A percentile compares a stretch with the other conserved stretches of the same genome.
Evolutionary conservation across 2,113 vertebrate genomes (phyloP).

Genomic region (Cavia porcellus): DNA sequence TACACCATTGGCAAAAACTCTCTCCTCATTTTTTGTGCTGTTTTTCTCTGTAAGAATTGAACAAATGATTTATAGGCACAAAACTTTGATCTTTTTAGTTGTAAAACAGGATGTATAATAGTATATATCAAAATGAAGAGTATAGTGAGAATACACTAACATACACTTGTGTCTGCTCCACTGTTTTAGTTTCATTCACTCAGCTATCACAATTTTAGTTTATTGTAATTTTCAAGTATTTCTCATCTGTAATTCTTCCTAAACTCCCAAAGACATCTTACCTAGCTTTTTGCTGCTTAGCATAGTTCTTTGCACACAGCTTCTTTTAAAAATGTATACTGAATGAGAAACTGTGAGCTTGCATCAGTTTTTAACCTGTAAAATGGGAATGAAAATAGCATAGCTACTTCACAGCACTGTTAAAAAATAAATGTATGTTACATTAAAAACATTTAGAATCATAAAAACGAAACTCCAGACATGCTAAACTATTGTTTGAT

Average conservation of each 20-base stretch:
- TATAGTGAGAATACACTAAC: background rate
- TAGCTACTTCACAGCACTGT: background rate
- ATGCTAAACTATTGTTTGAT: background rate
- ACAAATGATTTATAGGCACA: background rate
- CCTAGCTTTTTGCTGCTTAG: background rate
- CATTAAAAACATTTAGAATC: background rate
- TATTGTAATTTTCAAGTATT: background rate
- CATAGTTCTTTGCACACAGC: background rate
- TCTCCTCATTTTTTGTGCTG: background rate
- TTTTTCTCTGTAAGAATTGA: background rate
- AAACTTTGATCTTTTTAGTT: background rate
- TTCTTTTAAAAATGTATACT: background rate
- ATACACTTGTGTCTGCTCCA: background rate
- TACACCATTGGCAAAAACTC: background rate
- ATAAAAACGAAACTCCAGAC: background rate
- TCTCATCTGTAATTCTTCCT: background rate
- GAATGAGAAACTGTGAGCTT: background rate
- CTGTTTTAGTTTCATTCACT: background rate
- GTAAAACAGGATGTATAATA: background rate
- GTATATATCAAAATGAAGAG: background rate
- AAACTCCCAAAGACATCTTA: background rate
- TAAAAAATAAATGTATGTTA: background rate
- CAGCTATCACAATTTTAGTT: background rate
- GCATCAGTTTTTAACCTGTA: slow-evolving; percentile 73
- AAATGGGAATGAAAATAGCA: slow-evolving; percentile 66